A percentile compares a stretch with the other conserved stretches of the same genome.
Conservation (phyloP, 2,797 vertebrate genomes). For the Otolemur crassicaudatus region DNA sequence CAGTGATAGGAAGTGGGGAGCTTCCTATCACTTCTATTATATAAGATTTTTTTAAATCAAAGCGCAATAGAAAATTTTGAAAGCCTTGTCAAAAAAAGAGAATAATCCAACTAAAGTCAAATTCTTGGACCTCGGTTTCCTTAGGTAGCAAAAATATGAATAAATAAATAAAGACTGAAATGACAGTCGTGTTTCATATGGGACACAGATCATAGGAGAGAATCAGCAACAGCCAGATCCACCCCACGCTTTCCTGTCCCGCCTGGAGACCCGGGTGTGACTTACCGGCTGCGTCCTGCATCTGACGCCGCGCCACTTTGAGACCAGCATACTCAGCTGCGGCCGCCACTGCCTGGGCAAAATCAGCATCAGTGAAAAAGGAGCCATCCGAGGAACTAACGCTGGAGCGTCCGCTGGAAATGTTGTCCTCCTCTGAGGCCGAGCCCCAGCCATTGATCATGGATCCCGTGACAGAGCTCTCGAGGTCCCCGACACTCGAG, state of each 20-base stretch:
- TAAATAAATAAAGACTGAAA: background rate
- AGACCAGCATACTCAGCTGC: conserved; percentile 97
- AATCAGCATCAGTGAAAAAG: conserved; percentile 98
- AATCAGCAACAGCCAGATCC: fast-evolving
- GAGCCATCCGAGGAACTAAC: conserved; percentile 98
- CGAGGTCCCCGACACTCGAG: conserved; percentile 97
- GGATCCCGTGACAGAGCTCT: conserved; percentile 98
- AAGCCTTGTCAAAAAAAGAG: background rate
- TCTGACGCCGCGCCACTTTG: conserved; percentile 94
- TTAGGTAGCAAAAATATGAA: background rate
- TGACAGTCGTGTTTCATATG: fast-evolving
- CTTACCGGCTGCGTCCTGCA: conserved; percentile 90
- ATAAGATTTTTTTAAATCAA: background rate
- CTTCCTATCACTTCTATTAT: background rate
- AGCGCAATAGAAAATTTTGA: background rate
- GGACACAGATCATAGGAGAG: background rate
- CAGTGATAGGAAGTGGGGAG: background rate
- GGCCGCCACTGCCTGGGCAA: conserved; percentile 97
- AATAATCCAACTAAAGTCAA: background rate
- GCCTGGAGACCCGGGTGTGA: fast-evolving
- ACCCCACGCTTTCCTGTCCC: fast-evolving
- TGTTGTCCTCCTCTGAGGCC: conserved; percentile 98
- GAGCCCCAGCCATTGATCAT: conserved; percentile 99
- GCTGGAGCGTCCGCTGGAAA: conserved; percentile 97
- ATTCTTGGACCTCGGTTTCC: background rate